Evolutionary conservation across 1,140 invertebrate species (phyloP).

Genomic region (Steinernema khuongi): DNA sequence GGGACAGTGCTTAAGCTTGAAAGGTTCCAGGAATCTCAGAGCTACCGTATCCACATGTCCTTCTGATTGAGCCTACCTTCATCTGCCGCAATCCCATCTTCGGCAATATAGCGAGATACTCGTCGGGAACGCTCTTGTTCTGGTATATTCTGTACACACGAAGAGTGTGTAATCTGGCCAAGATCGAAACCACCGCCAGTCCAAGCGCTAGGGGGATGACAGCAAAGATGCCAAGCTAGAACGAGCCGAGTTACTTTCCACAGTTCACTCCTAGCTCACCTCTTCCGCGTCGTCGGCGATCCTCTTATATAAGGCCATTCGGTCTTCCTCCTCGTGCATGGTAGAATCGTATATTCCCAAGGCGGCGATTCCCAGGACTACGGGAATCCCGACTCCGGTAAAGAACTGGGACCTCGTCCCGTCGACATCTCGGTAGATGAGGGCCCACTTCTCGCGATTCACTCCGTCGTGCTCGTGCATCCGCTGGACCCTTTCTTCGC

Average conservation of each 20-base stretch:
- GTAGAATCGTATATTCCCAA: not conserved
- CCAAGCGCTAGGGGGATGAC: not conserved
- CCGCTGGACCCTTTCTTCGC: not conserved
- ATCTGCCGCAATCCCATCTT: not conserved
- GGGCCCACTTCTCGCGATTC: not conserved
- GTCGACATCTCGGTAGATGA: not conserved
- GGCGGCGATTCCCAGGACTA: not conserved
- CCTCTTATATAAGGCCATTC: not conserved
- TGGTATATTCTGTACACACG: not conserved
- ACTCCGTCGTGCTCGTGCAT: not conserved
- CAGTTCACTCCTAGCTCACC: not conserved
- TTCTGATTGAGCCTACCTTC: not conserved
- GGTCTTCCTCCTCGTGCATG: not conserved
- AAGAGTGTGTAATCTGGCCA: not conserved
- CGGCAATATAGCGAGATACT: not conserved
- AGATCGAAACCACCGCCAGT: not conserved
- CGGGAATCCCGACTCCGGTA: not conserved
- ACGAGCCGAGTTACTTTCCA: not conserved
- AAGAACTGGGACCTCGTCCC: not conserved
- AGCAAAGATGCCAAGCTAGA: not conserved
- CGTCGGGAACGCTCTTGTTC: not conserved
- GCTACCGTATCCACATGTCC: too few species aligned
- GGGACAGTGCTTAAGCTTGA: too few species aligned
- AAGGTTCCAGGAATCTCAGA: too few species aligned
- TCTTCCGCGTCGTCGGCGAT: not conserved